Evolutionary conservation across 2,113 vertebrate species (phyloP).

Genomic region (Aythya baeri): DNA sequence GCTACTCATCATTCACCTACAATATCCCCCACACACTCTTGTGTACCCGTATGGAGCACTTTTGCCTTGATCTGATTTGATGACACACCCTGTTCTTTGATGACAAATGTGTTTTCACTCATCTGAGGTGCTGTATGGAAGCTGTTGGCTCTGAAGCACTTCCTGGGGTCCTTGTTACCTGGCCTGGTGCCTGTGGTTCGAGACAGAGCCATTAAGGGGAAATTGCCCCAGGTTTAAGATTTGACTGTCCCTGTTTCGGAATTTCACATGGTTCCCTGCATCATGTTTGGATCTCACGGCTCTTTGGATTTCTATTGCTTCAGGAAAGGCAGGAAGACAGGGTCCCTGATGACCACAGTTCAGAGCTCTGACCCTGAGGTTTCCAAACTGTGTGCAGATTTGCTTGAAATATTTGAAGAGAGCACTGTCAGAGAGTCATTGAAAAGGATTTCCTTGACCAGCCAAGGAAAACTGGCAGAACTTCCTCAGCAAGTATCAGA

Average conservation of each 20-base stretch:
- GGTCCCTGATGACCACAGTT: not conserved
- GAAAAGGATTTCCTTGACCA: not conserved
- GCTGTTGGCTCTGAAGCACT: not conserved
- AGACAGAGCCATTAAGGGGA: rapidly evolving
- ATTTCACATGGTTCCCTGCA: not conserved
- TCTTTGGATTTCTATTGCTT: not conserved
- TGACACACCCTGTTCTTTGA: rapidly evolving
- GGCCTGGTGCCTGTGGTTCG: rapidly evolving
- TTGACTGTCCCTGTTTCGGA: not conserved
- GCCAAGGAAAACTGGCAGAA: not conserved
- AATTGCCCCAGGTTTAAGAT: not conserved
- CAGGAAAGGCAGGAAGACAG: not conserved
- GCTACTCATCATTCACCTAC: no score
- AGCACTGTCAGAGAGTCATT: not conserved
- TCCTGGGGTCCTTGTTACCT: not conserved
- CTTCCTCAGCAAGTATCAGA: not conserved
- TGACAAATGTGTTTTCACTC: not conserved
- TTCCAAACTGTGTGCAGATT: not conserved
- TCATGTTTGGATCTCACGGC: not conserved
- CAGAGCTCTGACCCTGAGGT: not conserved
- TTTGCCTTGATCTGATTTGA: not conserved
- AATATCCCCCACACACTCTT: not conserved
- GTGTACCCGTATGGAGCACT: not conserved
- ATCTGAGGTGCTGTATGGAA: not conserved
- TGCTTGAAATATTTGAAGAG: not conserved